A percentile compares a stretch with the other conserved stretches of the same genome.
These are phyloP conservation scores for Moxostoma hubbsi DNA, from an alignment of 2,797 vertebrate species.

Conservation along the genomic window DNA sequence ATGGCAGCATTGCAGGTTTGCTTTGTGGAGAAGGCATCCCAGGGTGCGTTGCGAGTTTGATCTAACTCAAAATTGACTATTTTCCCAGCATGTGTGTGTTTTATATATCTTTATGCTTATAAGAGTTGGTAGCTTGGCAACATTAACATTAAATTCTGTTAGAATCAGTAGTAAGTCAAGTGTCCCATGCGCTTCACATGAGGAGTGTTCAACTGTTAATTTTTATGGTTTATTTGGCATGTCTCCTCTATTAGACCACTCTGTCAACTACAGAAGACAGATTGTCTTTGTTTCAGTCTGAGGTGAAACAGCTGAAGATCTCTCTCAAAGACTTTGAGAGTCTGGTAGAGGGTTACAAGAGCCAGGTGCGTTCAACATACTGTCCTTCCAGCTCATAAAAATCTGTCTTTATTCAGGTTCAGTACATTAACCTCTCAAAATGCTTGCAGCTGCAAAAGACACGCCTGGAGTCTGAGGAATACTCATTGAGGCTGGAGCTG, in stretches of 20 bases:
- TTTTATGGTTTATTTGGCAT: neutral
- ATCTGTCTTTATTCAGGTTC: neutral
- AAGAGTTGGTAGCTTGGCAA: no score
- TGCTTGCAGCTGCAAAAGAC: conserved; percentile 81
- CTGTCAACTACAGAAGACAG: conserved; percentile 80
- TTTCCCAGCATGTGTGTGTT: no score
- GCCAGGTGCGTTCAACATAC: conserved; percentile 75
- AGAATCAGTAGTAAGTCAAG: no score
- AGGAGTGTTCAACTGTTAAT: neutral
- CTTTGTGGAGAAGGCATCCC: neutral
- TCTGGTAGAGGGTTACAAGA: conserved; percentile 86
- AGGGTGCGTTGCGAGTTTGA: neutral
- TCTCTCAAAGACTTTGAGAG: conserved; percentile 81
- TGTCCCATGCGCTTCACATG: no score
- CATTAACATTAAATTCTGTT: no score
- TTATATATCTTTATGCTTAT: no score
- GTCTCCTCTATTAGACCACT: conserved; percentile 65
- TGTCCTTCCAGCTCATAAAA: neutral
- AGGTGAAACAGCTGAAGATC: conserved; percentile 81
- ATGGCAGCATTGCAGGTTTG: neutral
- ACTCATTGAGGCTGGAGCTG: conserved; percentile 77
- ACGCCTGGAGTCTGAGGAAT: conserved; percentile 80
- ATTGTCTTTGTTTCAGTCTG: conserved; percentile 75
- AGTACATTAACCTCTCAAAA: conserved; percentile 5
- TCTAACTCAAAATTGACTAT: no score